Conservation (phyloP, 2,797 vertebrate genomes). For the Danio kyathit region DNA sequence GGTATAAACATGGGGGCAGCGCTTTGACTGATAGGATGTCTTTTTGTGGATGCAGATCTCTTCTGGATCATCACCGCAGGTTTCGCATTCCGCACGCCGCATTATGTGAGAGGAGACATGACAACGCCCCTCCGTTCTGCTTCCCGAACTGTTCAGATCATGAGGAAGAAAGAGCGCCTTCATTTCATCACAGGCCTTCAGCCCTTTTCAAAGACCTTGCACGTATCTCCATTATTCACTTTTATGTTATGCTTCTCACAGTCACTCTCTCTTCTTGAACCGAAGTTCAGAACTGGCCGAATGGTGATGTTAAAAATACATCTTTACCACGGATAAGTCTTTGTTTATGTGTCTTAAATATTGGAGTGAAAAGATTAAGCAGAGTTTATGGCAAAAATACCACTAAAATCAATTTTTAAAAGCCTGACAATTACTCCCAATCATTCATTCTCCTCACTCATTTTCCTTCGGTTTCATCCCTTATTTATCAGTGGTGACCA, state of each 20-base stretch:
- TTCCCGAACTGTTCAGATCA: slow-evolving; percentile 22
- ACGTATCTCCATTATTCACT: slow-evolving; percentile 40
- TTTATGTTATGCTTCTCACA: slow-evolving; percentile 28
- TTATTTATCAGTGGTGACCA: too few species aligned
- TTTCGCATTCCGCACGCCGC: slow-evolving; percentile 7
- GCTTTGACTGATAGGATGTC: slow-evolving; percentile 32
- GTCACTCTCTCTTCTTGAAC: background rate
- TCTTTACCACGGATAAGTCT: too few species aligned
- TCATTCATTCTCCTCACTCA: too few species aligned
- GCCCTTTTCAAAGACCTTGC: slow-evolving; percentile 34
- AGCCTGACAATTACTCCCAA: too few species aligned
- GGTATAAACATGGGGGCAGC: slow-evolving; percentile 48
- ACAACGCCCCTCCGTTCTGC: slow-evolving; percentile 34
- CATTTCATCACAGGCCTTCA: slow-evolving; percentile 40
- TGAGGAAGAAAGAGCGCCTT: slow-evolving; percentile 18
- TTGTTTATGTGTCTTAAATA: background rate
- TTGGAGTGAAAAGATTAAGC: too few species aligned
- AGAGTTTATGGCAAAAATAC: background rate
- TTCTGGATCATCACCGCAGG: slow-evolving; percentile 31
- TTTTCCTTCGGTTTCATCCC: too few species aligned
- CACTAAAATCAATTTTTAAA: background rate
- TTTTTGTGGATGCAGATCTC: slow-evolving; percentile 32
- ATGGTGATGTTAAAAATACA: background rate
- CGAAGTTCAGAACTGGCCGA: slow-evolving; percentile 3
- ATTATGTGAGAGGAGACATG: slow-evolving; percentile 9